Evolutionary conservation across 2,888 invertebrate genomes (phyloP).

Genomic region (Syrista parreyssii): DNA sequence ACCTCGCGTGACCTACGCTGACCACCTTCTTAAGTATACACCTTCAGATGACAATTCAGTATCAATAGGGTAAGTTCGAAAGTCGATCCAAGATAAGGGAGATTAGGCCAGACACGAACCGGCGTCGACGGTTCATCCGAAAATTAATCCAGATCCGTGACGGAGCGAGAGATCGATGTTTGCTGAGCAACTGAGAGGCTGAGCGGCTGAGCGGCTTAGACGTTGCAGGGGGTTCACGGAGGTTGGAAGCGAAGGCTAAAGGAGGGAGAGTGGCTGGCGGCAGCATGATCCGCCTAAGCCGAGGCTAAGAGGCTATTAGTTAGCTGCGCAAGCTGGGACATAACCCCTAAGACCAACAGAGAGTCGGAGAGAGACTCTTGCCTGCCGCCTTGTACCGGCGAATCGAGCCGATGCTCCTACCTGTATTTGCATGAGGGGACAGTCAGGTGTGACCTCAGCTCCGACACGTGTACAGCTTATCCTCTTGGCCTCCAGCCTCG

Average conservation of each 20-base stretch:
- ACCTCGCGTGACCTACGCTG: too few relatives aligned
- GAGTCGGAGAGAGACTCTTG: too few relatives aligned
- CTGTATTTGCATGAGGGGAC: not conserved
- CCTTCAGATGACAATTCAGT: not conserved
- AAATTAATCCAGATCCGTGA: slow-evolving; percentile 14
- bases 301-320: slow-evolving; percentile 65
- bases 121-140: not conserved
- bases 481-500: too few relatives aligned
- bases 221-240: slow-evolving; percentile 32
- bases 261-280: slow-evolving; percentile 25
- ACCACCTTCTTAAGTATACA: not conserved
- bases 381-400: not conserved
- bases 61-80: not conserved
- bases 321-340: slow-evolving; percentile 58
- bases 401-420: not conserved
- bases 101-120: not conserved
- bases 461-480: too few relatives aligned
- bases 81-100: not conserved
- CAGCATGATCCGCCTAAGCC: slow-evolving; percentile 62
- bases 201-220: slow-evolving; percentile 35
- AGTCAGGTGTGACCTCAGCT: too few relatives aligned
- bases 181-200: slow-evolving; percentile 50
- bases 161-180: slow-evolving; percentile 37
- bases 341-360: slow-evolving; percentile 60
- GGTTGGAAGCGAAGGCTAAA: slow-evolving; percentile 27